Base-by-base conservation (phyloP, 2,888 invertebrate genomes). In the Lasioglossum zephyrum region DNA sequence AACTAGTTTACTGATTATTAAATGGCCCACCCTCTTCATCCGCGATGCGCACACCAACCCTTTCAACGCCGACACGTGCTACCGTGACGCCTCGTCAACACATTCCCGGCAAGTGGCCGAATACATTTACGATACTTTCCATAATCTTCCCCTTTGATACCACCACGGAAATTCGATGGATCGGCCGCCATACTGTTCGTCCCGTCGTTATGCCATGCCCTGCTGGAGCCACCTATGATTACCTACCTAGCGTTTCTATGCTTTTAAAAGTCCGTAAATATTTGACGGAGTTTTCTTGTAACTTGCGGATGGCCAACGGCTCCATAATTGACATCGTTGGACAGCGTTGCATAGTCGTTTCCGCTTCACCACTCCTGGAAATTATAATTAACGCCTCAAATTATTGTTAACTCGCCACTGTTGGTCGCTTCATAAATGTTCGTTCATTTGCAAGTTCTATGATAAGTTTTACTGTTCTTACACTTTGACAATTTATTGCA, bases 1-100 rank as follows among this genome's bases (percentile, higher is more conserved):
- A 91, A 92, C 91, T 90, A 90, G 91, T 92, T 92, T 91, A 90
- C 90, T 87, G 92, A 90, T 90, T 92, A 92, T 91, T 92, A 91
- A 90, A 92, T 91, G 88, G 84, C 85, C 73, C 90, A 82, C 79
- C 87, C 89, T 85, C 90, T 74, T 81, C 83, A 79, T 78, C 69
- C 79, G 60, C 73, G 87, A 80, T 81, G 82, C 77, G 70, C 39
- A 70, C 87, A 87, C 82, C 90, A 87, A 57, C 82, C 88, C 90
- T 90, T 90, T 87, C 88, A 85, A 60, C 86, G 57, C 47, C 75
- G 80, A 77, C 88, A 87, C 89, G 86, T 81, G 87, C 79, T 76
- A 81, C 70, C 80, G 77, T 70, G 87, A 66, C 74, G 75, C 72
- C 78, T 47, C 73, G 77, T 75, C 53, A 60, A 74, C 85, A 80